A percentile compares a stretch with the other conserved stretches of the same genome.
phyloP scores from a whole-genome alignment of 2,888 invertebrate genomes.

The Melanostoma mellinum region DNA sequence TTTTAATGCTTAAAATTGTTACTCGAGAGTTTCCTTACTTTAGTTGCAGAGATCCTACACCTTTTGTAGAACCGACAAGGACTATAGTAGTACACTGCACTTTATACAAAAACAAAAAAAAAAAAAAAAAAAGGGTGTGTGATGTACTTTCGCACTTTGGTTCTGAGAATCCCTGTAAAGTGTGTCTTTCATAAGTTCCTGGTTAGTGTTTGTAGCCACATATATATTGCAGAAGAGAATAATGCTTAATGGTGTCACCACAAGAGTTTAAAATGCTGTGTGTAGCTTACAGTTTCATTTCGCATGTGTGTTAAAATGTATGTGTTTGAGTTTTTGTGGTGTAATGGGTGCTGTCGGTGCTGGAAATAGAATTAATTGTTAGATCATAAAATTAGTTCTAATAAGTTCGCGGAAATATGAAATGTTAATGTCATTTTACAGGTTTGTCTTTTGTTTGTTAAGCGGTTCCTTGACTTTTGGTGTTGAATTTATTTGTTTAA shows the following conservation, averaged over 20 bases:
- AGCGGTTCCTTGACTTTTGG: not conserved
- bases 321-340: not conserved
- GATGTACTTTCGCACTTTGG: constrained; percentile 43
- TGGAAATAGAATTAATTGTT: constrained; percentile 16
- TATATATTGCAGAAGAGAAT: not conserved
- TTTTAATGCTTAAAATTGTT: constrained; percentile 74
- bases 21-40: constrained; percentile 41
- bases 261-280: constrained; percentile 2
- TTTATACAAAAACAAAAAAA: not conserved
- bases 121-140: constrained; percentile 15
- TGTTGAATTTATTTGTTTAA: no score
- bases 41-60: not conserved
- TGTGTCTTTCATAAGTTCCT: constrained; percentile 4
- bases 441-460: not conserved
- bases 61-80: constrained; percentile 27
- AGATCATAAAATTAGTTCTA: constrained; percentile 14
- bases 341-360: constrained; percentile 21
- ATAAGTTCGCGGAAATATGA: not conserved
- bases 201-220: not conserved
- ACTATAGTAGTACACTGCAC: not conserved
- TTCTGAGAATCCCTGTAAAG: constrained; percentile 15
- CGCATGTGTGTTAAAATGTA: not conserved
- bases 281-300: constrained; percentile 10
- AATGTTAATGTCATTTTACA: not conserved
- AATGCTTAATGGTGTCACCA: constrained; percentile 43